These are phyloP conservation scores for Atractosteus spatula DNA, from an alignment of 2,113 vertebrate genomes.

Conservation along the genomic window DNA sequence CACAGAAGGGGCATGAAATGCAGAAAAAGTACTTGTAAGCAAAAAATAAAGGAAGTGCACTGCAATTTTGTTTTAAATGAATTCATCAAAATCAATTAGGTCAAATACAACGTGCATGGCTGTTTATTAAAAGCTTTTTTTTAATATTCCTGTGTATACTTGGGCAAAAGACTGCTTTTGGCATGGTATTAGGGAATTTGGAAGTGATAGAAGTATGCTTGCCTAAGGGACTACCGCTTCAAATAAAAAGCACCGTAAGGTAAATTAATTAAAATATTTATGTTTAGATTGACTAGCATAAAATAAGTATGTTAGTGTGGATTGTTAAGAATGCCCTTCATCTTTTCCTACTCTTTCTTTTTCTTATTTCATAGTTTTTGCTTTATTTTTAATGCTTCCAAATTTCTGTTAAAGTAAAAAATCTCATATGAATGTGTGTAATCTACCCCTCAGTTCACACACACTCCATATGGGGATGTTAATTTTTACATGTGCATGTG, in stretches of 20 bases:
- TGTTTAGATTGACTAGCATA: slow-evolving; percentile 11
- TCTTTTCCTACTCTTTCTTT: not conserved
- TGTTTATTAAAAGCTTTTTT: not conserved
- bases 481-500: not conserved
- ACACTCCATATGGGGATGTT: too few species aligned
- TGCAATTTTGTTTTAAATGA: not conserved
- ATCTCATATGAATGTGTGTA: too few species aligned
- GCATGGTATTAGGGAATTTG: not conserved
- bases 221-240: slow-evolving; percentile 1
- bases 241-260: slow-evolving; percentile 7
- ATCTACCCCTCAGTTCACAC: too few species aligned
- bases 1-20: not conserved
- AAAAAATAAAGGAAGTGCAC: slow-evolving; percentile 9
- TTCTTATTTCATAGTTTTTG: too few species aligned
- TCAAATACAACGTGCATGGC: not conserved
- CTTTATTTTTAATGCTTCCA: too few species aligned
- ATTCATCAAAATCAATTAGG: not conserved
- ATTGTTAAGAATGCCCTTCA: not conserved
- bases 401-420: too few species aligned
- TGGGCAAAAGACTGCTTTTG: not conserved
- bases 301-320: not conserved
- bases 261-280: slow-evolving; percentile 9
- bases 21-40: not conserved
- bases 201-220: slow-evolving; percentile 1
- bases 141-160: not conserved